A percentile compares a stretch with the other conserved stretches of the same genome.
Evolutionary conservation across 2,888 invertebrate genomes (phyloP).

Genomic region (Erannis defoliaria): DNA sequence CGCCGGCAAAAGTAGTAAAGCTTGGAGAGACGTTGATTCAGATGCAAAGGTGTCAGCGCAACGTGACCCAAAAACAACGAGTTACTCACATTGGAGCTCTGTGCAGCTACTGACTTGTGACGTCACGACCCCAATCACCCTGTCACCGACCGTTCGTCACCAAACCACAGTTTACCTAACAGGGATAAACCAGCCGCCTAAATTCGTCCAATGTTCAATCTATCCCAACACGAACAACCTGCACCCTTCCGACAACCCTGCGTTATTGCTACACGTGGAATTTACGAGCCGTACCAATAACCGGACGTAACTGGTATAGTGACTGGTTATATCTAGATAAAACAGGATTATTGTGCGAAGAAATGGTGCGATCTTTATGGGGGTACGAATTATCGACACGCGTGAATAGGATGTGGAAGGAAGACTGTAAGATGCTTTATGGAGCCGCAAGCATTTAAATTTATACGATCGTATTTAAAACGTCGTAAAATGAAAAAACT

Average conservation of each 20-base stretch:
- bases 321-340: conserved; percentile 68
- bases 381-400: conserved; percentile 36
- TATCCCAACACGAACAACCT: conserved; percentile 64
- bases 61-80: not conserved
- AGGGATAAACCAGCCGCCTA: conserved; percentile 17
- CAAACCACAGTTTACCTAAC: conserved; percentile 23
- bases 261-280: conserved; percentile 76
- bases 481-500: conserved; percentile 28
- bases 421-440: conserved; percentile 29
- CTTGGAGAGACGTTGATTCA: not conserved
- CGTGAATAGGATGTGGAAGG: conserved; percentile 31
- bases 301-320: conserved; percentile 57
- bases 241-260: conserved; percentile 53
- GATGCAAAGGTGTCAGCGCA: not conserved
- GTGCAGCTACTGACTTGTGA: conserved; percentile 13
- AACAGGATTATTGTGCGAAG: conserved; percentile 61
- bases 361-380: conserved; percentile 36
- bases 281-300: conserved; percentile 62
- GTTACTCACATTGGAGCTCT: too few species aligned
- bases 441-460: conserved; percentile 32
- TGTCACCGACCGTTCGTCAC: conserved; percentile 18
- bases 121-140: conserved; percentile 14
- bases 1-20: not conserved
- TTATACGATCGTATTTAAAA: conserved; percentile 32
- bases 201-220: conserved; percentile 62